These are phyloP conservation scores for Platanista minor DNA, from an alignment of 2,113 vertebrate species.

Conservation along the genomic window DNA sequence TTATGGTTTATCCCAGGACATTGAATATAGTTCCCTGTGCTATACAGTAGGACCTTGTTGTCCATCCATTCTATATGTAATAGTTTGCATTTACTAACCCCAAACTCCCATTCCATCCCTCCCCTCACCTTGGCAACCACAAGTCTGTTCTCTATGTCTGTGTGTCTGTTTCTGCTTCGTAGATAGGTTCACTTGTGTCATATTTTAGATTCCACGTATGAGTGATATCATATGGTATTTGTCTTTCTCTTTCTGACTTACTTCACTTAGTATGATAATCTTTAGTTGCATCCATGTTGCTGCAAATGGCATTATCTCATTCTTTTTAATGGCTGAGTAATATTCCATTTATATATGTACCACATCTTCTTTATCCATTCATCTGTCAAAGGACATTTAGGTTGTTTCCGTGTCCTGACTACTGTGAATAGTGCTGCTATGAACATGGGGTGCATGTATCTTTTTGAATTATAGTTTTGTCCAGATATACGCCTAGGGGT, in stretches of 20 bases:
- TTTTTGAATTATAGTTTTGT: not conserved
- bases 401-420: not conserved
- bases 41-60: not conserved
- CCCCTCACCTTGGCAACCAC: not conserved
- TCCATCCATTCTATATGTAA: not conserved
- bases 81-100: not conserved
- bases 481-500: not conserved
- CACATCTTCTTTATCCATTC: not conserved
- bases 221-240: not conserved
- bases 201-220: not conserved
- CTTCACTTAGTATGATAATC: not conserved
- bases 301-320: not conserved
- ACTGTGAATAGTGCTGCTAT: not conserved
- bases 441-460: not conserved
- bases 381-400: not conserved
- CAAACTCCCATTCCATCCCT: not conserved
- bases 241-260: not conserved
- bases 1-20: not conserved
- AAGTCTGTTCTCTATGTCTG: not conserved
- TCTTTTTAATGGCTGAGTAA: not conserved
- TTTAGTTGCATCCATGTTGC: not conserved
- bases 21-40: not conserved
- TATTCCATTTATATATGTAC: too few species aligned
- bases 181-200: not conserved
- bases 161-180: not conserved